A percentile compares a stretch with the other conserved stretches of the same genome.
These are phyloP conservation scores for Menidia menidia DNA, from an alignment of 2,797 vertebrate genomes.

Conservation along the genomic window DNA sequence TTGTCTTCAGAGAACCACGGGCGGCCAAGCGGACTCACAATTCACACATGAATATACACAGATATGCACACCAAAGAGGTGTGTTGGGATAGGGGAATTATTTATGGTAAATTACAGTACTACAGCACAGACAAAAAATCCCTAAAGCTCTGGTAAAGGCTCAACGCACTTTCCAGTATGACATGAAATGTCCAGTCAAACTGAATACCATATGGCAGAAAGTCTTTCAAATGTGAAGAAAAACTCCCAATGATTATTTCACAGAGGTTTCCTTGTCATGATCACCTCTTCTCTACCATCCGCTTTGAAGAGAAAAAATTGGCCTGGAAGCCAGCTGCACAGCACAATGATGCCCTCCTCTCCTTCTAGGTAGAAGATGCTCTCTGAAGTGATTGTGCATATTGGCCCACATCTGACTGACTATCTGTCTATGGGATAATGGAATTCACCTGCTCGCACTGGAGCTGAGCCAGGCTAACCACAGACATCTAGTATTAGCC, in stretches of 20 bases:
- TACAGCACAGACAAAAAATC: conserved; percentile 21
- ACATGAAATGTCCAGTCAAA: conserved; percentile 26
- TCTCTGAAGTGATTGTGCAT: conserved; percentile 75
- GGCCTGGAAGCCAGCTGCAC: conserved; percentile 47
- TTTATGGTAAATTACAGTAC: conserved; percentile 46
- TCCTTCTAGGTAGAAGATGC: conserved; percentile 43
- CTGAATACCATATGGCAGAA: conserved; percentile 64
- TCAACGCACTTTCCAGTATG: conserved; percentile 8
- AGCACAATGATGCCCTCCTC: conserved; percentile 37
- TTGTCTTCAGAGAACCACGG: conserved; percentile 79
- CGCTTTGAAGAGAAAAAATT: conserved; percentile 28
- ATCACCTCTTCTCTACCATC: conserved; percentile 34
- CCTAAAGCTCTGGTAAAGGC: conserved; percentile 4
- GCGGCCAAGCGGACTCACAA: conserved; percentile 58
- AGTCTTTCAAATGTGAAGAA: conserved; percentile 35
- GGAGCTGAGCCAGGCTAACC: conserved; percentile 77
- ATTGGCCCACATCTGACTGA: conserved; percentile 69
- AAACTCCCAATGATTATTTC: conserved; percentile 46
- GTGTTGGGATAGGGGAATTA: neutral
- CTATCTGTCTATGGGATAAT: conserved; percentile 75
- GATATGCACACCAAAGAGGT: neutral
- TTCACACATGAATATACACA: conserved; percentile 53
- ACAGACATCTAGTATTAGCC: conserved; percentile 74
- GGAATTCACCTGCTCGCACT: conserved; percentile 81
- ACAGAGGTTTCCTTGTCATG: conserved; percentile 52